Evolutionary conservation across 2,888 invertebrate genomes (phyloP), one percentile per base, ranked within the genome.

Genomic region (Brachylomia viminalis): DNA sequence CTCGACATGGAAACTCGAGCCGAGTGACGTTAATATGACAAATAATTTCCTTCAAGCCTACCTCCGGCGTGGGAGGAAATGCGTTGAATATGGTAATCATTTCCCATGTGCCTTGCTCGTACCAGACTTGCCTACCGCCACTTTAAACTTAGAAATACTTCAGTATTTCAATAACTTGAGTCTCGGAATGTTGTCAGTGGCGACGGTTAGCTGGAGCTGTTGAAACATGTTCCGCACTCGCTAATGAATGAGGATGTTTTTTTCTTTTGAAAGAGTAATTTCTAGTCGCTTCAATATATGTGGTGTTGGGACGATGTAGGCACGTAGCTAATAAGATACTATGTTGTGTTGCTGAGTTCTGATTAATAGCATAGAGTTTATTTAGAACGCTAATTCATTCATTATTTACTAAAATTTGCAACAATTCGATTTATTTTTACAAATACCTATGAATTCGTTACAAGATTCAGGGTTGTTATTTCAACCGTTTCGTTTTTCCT

Each of bases 21-120:
- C 79, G 86, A 95, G 93, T 95, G 95, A 96, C 95, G 94, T 95
- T 95, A 95, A 95, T 95, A 95, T 95, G 95, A 95, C 95, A 95
- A 95, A 95, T 95, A 94, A 95, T 95, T 95, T 94, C 94, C 94
- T 92, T 89, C 90, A 91, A 93, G 95, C 94, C 95, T 94, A 94
- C 93, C 90, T 91, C 89, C 88, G 90, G 85, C 74, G 86, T 86
- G 89, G 89, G 88, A 88, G 92, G 93, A 92, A 94, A 94, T 93
- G 94, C 93, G 94, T 93, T 93, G 95, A 95, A 95, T 95, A 95
- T 95, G 95, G 92, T 94, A 95, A 95, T 95, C 92, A 92, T 92
- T 93, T 93, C 95, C 94, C 95, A 90, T 91, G 94, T 92, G 95
- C 90, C 91, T 91, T 91, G 89, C 91, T 90, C 84, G 89, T 86